Base-by-base conservation (phyloP, 2,888 invertebrate genomes). In the Lordiphosa fenestrarum region DNA sequence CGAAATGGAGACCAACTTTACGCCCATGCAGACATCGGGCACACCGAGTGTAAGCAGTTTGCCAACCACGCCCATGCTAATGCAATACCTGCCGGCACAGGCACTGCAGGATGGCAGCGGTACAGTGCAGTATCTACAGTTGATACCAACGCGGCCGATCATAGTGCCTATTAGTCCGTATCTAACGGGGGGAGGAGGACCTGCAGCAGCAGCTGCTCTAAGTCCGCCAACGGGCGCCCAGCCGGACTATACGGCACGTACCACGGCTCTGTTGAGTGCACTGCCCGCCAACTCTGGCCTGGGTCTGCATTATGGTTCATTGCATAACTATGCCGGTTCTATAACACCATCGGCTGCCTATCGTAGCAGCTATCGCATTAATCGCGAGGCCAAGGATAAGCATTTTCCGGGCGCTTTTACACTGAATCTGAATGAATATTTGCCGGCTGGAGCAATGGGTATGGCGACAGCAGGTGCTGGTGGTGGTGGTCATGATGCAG, bases 21-120 rank as follows among this genome's bases (percentile, higher is more conserved):
- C 83, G 35, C 88, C 88, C n/a, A 86, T 88, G 55, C 87, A 86
- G 33, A 69, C 44, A 39, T 66, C 56, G 10, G 71, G 72, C 13
- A 61, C 66, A 1, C 53, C 62, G 10, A 68, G 56, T 35, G 40
- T 80, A 7, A 46, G 71, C 50, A 66, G 38, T 4, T 38, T 76
- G 50, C 69, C 76, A 47, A 64, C 83, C 12, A 87, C 87, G 3
- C 89, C 89, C 0, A 84, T 89, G 48, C 56, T 89, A 42, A 88
- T 89, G 88, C 89, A 89, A 51, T 89, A 89, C 58, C 54, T 89
- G 36, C 88, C 89, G 2, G 85, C 87, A 5, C 84, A 86, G 40
- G 49, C 76, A 2, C 66, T 83, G 4, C 66, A 84, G 15, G 83
- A 85, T 47, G 86, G 84, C 48, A 85, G 86, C 4, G 78, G 81